Evolutionary conservation across 1,140 invertebrate species (phyloP), one percentile per base, ranked within the genome.

Genomic region (Brachionus sp.): DNA sequence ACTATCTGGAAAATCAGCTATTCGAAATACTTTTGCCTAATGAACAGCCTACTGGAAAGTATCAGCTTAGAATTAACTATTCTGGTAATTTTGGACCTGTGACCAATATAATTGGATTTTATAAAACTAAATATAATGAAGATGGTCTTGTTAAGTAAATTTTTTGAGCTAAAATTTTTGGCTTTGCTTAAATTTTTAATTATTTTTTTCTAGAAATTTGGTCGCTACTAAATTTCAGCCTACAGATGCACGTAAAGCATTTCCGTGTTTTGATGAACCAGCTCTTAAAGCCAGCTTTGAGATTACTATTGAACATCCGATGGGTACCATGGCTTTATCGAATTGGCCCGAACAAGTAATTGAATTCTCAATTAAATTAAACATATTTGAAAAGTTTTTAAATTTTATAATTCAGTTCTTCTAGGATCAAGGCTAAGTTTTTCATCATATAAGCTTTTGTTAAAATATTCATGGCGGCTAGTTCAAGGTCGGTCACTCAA

Each of bases 181-280:
- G 0, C 12, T 4, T n/a, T n/a, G n/a, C 33, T 66, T 29, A 7
- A 75, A 50, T 37, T n/a, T 37, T n/a, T 16, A 12, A 39, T 37
- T 35, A 37, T 70, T 42, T 33, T 82, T 23, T 33, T 29, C 4
- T 35, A 83, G 82, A 75, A 70, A 73, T 42, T 39, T 83, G 50
- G 44, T 83, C 3, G 64, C 82, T 10, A 83, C 82, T 12, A 83
- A 83, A 75, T 83, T 83, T 64, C 42, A 83, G 39, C 82, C 82
- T 16, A 73, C 82, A 12, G 82, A 83, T 64, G 82, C 82, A 53
- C 57, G 80, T 16, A 66, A 53, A 82, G 80, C 80, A 5, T 75
- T 75, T 75, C 96, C 96, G 0, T 98, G 95, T 88, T 97, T 98
- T 87, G 97, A 98, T 87, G 96, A 98, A 86, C 96, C 96, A 0